Conservation (phyloP, 2,888 invertebrate species). For the Carabus problematicus region DNA sequence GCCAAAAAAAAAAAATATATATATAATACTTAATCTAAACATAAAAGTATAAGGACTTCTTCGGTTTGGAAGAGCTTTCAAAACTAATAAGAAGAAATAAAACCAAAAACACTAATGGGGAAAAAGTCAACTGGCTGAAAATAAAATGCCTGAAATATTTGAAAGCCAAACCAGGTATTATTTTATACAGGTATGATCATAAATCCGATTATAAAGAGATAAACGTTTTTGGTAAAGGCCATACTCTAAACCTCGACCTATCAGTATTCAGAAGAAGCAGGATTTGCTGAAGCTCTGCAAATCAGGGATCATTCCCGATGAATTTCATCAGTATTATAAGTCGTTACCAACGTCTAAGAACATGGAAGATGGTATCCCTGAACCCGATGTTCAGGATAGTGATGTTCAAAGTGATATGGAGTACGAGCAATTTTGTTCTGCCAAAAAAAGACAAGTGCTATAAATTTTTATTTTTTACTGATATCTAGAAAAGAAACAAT, state of each 20-base stretch:
- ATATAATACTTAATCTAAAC: too few relatives aligned
- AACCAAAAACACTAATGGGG: too few relatives aligned
- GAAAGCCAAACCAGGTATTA: too few relatives aligned
- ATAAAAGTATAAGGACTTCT: too few relatives aligned
- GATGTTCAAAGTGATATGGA: constrained; percentile 17
- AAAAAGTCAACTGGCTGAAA: too few relatives aligned
- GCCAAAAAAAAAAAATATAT: too few relatives aligned
- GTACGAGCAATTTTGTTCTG: constrained; percentile 21
- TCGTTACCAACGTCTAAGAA: constrained; percentile 23
- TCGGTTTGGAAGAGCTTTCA: too few relatives aligned
- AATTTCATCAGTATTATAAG: constrained; percentile 20
- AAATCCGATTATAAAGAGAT: constrained; percentile 23
- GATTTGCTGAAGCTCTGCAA: constrained; percentile 25
- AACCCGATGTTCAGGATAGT: constrained; percentile 27
- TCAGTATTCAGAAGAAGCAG: constrained; percentile 21
- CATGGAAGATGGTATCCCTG: constrained; percentile 18
- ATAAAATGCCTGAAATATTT: too few relatives aligned
- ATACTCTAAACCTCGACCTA: constrained; percentile 13
- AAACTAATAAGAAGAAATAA: too few relatives aligned
- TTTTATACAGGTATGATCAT: too few relatives aligned
- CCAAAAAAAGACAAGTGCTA: constrained; percentile 13
- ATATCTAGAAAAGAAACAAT: too few relatives aligned
- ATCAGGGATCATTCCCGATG: constrained; percentile 19
- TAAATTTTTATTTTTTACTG: background rate
- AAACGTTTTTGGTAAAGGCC: constrained; percentile 26